A percentile compares a stretch with the other conserved stretches of the same genome.
Conservation (phyloP, 2,797 vertebrate genomes). For the Podarcis siculus region DNA sequence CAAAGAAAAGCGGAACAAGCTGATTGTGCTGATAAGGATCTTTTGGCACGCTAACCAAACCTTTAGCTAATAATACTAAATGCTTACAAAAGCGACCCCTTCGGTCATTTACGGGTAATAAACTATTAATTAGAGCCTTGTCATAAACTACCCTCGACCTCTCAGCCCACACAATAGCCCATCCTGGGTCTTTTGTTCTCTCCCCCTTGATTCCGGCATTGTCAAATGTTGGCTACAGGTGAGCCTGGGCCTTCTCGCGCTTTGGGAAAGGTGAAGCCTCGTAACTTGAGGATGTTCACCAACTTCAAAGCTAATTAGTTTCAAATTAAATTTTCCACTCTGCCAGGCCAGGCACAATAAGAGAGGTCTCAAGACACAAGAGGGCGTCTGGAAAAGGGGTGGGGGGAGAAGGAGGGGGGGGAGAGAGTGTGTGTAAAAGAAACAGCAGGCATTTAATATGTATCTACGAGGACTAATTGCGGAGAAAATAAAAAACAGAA, state of each 20-base stretch:
- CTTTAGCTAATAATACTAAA: slow-evolving; percentile 70
- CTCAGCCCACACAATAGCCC: slow-evolving; percentile 82
- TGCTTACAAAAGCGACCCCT: slow-evolving; percentile 59
- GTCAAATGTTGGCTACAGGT: slow-evolving; percentile 87
- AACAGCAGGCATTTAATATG: not conserved
- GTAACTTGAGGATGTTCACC: slow-evolving; percentile 87
- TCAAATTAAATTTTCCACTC: slow-evolving; percentile 93
- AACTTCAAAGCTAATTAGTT: slow-evolving; percentile 86
- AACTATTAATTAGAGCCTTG: slow-evolving; percentile 91
- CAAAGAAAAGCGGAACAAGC: slow-evolving; percentile 44
- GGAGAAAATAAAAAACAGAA: slow-evolving; percentile 32
- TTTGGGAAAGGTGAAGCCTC: slow-evolving; percentile 74
- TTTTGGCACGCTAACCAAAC: slow-evolving; percentile 62
- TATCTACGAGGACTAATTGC: slow-evolving; percentile 41
- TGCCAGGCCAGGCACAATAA: slow-evolving; percentile 76
- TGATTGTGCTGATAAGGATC: slow-evolving; percentile 36
- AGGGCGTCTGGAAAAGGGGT: slow-evolving; percentile 45
- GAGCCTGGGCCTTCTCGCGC: slow-evolving; percentile 66
- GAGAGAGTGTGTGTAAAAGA: slow-evolving; percentile 27
- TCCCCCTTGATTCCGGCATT: slow-evolving; percentile 80
- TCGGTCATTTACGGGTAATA: slow-evolving; percentile 87
- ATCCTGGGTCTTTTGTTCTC: slow-evolving; percentile 82
- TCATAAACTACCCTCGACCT: slow-evolving; percentile 84
- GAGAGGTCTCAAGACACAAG: slow-evolving; percentile 71
- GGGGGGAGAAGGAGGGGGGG: not conserved